Evolutionary conservation across 2,797 vertebrate species (phyloP), one percentile per base, ranked within the genome.

Genomic region (Notoglanidium macrostoma): DNA sequence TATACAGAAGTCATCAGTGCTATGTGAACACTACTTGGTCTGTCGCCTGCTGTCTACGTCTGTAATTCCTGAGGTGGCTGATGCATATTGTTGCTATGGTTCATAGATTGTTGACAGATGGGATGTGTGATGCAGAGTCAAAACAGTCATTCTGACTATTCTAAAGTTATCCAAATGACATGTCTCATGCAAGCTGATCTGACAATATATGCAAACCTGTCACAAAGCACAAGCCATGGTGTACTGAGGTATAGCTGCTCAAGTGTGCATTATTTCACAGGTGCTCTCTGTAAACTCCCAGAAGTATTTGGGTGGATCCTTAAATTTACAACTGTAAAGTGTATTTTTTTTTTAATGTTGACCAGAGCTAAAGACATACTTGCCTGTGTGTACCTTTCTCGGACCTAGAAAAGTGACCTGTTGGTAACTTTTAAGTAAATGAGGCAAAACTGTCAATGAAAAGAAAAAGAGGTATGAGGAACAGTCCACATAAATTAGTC

Each of bases 31-130:
- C 85, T 78, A 88, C 78, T 72, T 89, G 68, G 86, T 87, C 54
- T 79, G 70, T 89, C 81, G 86, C 82, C 77, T 84, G 84, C 76
- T 70, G 77, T 86, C 76, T 86, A 67, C n/a, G 82, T 84, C 88
- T 26, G 26, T 85, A 85, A 86, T 89, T 89, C 89, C 90, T 91
- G 90, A 91, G 90, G 90, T 82, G 89, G 88, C 65, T 87, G 81
- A 89, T 87, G 87, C 86, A 89, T 59, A 87, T 82, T 82, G 85
- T 80, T 86, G 82, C 77, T 76, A 84, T 84, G 88, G 65, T 88
- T 80, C 70, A 57, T 68, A 88, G 77, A 57, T 83, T 81, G 70
- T 46, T n/a, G 35, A 84, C 44, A 86, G 59, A 65, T 85, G 72
- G 74, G 70, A 88, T 59, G 11, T 81, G 55, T 44, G 80, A 85